Conservation (phyloP, 2,888 invertebrate species). For the Pediacus dermestoides region DNA sequence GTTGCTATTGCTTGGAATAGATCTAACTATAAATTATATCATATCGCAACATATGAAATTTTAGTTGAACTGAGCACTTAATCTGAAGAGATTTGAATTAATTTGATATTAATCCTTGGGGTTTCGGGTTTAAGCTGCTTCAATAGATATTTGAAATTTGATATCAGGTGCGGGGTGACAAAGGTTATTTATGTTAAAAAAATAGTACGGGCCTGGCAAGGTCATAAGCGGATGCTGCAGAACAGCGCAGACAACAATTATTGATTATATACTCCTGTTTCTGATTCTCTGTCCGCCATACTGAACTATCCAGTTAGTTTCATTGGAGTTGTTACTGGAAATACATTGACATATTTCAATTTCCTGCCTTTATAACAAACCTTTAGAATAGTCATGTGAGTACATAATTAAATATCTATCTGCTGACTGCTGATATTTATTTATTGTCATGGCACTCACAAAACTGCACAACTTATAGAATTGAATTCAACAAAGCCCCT, state of each 20-base stretch:
- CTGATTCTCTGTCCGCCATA: constrained; percentile 37
- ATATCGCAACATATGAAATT: too few species aligned
- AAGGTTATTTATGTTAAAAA: too few species aligned
- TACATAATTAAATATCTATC: constrained; percentile 9
- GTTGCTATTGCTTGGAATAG: too few species aligned
- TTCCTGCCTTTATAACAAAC: constrained; percentile 1
- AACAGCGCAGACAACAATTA: constrained; percentile 42
- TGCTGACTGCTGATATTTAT: constrained; percentile 2
- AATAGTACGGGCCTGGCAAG: constrained; percentile 18
- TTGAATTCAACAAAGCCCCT: too few species aligned
- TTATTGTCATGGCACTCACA: constrained; percentile 11
- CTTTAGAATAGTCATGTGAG: constrained; percentile 12
- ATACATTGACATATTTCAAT: constrained; percentile 7
- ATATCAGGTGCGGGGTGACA: too few species aligned
- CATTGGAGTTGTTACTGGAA: constrained; percentile 30
- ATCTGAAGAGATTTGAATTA: too few species aligned
- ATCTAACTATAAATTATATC: too few species aligned
- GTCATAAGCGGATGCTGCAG: constrained; percentile 31
- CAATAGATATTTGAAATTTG: too few species aligned
- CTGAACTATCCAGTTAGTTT: constrained; percentile 35
- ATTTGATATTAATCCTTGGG: too few species aligned
- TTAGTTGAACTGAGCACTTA: too few species aligned
- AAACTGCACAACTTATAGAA: constrained; percentile 9
- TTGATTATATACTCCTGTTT: constrained; percentile 41
- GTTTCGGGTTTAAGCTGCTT: too few species aligned